Conservation (phyloP, 2,797 vertebrate genomes). For the Dicrostonyx torquatus region DNA sequence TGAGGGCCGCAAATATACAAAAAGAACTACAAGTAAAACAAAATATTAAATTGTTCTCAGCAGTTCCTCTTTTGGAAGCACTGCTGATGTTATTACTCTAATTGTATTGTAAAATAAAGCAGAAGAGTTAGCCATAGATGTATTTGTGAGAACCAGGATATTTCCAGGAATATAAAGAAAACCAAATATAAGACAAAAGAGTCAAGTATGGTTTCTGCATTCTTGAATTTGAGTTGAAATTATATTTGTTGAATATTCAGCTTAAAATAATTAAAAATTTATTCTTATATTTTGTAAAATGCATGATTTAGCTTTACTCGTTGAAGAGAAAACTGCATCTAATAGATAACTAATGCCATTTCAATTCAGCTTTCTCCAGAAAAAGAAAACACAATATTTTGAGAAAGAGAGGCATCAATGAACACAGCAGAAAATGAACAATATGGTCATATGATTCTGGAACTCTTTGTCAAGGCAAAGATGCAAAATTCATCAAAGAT, state of each 20-base stretch:
- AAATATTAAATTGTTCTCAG: not conserved
- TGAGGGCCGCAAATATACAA: not conserved
- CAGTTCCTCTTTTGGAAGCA: not conserved
- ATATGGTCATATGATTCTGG: not conserved
- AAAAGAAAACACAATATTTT: not conserved
- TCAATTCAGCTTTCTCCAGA: not conserved
- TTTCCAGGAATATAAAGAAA: not conserved
- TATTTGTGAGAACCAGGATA: not conserved
- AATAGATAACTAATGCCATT: not conserved
- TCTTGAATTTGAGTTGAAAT: slow-evolving; percentile 19
- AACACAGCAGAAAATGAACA: not conserved
- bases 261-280: not conserved
- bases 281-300: not conserved
- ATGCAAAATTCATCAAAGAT: not conserved
- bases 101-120: not conserved
- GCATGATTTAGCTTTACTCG: not conserved
- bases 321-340: not conserved
- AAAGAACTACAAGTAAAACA: not conserved
- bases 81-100: not conserved
- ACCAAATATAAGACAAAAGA: not conserved
- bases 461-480: not conserved
- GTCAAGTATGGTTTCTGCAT: not conserved
- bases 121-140: not conserved
- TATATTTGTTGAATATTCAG: not conserved
- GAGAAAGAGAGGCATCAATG: not conserved